Evolutionary conservation across 1,140 invertebrate genomes (phyloP).

Genomic region (Trichonephila inaurata): DNA sequence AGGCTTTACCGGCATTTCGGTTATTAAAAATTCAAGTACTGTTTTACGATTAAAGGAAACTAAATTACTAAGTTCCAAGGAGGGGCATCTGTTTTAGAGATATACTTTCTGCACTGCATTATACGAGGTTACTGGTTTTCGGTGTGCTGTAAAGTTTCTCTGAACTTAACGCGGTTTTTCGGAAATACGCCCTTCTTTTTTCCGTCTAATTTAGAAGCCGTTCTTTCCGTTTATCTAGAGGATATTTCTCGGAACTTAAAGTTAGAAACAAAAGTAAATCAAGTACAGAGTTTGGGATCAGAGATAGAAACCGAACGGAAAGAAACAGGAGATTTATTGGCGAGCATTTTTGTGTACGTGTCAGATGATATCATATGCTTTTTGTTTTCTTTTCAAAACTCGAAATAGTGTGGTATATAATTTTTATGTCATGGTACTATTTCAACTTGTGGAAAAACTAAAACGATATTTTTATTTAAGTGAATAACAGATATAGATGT

Average conservation of each 20-base stretch:
- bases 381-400: too few species aligned
- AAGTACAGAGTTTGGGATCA: neutral
- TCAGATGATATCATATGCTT: too few species aligned
- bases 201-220: neutral
- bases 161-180: constrained; percentile 3
- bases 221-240: neutral
- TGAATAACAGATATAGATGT: too few species aligned
- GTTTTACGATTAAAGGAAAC: neutral
- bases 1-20: neutral
- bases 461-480: too few species aligned
- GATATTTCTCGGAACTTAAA: too few species aligned
- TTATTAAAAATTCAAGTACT: neutral
- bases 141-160: neutral
- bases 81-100: neutral
- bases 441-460: too few species aligned
- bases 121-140: neutral
- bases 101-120: neutral
- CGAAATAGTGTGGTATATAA: too few species aligned
- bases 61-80: neutral
- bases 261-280: neutral
- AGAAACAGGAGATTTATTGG: too few species aligned
- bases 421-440: too few species aligned
- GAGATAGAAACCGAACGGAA: too few species aligned
- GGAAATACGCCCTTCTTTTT: neutral
- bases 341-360: too few species aligned